Percentiles rank a stretch among this genome's conserved stretches.
These are phyloP conservation scores for Acomys russatus DNA, from an alignment of 2,797 vertebrate genomes.

Conservation along the genomic window DNA sequence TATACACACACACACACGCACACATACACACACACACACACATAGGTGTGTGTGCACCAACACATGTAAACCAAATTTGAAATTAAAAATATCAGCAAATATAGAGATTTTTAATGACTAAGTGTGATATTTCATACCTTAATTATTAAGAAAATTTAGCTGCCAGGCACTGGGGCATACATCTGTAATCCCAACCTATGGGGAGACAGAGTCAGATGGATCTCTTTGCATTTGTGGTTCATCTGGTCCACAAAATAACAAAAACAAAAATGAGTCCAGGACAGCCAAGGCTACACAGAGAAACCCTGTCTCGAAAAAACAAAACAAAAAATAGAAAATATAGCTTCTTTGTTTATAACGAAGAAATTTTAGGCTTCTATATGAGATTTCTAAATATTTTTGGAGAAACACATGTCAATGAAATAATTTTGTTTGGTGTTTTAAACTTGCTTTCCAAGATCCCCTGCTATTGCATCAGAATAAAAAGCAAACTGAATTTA, in stretches of 20 bases:
- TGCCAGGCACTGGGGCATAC: too few relatives aligned
- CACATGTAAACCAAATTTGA: background rate
- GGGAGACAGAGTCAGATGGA: too few relatives aligned
- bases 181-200: too few relatives aligned
- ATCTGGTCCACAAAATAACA: too few relatives aligned
- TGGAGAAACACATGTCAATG: background rate
- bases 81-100: background rate
- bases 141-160: background rate
- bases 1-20: too few relatives aligned
- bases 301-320: too few relatives aligned
- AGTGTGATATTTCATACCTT: background rate
- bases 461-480: background rate
- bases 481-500: background rate
- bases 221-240: too few relatives aligned
- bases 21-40: too few relatives aligned
- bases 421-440: background rate
- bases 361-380: background rate
- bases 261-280: too few relatives aligned
- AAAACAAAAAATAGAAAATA: background rate
- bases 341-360: background rate
- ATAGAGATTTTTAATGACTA: background rate
- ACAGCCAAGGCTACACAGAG: too few relatives aligned
- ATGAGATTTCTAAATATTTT: background rate
- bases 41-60: background rate
- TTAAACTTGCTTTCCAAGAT: background rate